Evolutionary conservation across 2,113 vertebrate species (phyloP).

Genomic region (Felis catus): F.catus_Fca126_mat1.0 CM031412.1:97967001-97967500

Average conservation of each 20-base stretch:
- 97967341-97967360: not conserved
- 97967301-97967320: not conserved
- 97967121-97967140: not conserved
- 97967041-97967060: not conserved
- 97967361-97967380: slow-evolving; percentile 5
- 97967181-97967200: not conserved
- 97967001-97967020: not conserved
- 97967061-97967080: not conserved
- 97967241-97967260: not conserved
- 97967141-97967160: not conserved
- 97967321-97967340: slow-evolving; percentile 42
- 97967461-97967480: not conserved
- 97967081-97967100: not conserved
- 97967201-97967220: slow-evolving; percentile 37
- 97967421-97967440: slow-evolving; percentile 24
- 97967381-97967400: slow-evolving; percentile 48
- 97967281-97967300: not conserved
- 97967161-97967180: slow-evolving; percentile 5
- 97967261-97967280: slow-evolving; percentile 7
- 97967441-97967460: slow-evolving; percentile 27
- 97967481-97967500: not conserved
- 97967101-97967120: not conserved
- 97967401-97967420: slow-evolving; percentile 58
- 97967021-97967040: too few species aligned
- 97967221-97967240: slow-evolving; percentile 9